Conservation (phyloP, 1,140 invertebrate genomes). For the Cotesia typhae region DNA sequence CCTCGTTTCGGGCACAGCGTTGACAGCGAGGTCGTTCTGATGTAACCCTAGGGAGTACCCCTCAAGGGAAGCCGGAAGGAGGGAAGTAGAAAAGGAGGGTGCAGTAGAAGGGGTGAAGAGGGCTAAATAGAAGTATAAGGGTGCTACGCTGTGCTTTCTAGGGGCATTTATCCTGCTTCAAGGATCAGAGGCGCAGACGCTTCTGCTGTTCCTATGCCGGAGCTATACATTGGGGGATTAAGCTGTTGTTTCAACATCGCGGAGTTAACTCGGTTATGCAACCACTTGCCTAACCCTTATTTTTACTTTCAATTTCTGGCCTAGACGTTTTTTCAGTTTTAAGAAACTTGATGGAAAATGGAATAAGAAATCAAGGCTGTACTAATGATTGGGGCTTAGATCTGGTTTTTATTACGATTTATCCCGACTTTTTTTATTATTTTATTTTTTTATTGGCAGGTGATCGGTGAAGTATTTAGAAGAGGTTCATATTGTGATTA, state of each 20-base stretch:
- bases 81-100: neutral
- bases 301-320: constrained; percentile 2
- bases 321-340: no score
- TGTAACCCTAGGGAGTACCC: constrained; percentile 6
- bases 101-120: constrained; percentile 33
- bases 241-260: constrained; percentile 21
- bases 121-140: constrained; percentile 43
- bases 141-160: constrained; percentile 52
- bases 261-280: constrained; percentile 19
- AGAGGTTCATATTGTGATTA: no score
- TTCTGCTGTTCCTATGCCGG: neutral
- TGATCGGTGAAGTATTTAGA: no score
- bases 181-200: constrained; percentile 17
- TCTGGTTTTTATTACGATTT: no score
- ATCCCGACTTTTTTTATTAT: no score
- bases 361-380: no score
- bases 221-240: constrained; percentile 5
- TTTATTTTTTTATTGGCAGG: no score
- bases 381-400: no score
- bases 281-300: constrained; percentile 14
- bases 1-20: constrained; percentile 14
- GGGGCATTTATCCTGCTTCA: constrained; percentile 36
- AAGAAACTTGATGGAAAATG: no score
- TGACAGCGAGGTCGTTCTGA: constrained; percentile 11
- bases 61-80: neutral